Evolutionary conservation across 30 jellyfish, hydroid and myxozoan genomes (phyloP).

Genomic region (Chrysaora quinquecirrha): DNA sequence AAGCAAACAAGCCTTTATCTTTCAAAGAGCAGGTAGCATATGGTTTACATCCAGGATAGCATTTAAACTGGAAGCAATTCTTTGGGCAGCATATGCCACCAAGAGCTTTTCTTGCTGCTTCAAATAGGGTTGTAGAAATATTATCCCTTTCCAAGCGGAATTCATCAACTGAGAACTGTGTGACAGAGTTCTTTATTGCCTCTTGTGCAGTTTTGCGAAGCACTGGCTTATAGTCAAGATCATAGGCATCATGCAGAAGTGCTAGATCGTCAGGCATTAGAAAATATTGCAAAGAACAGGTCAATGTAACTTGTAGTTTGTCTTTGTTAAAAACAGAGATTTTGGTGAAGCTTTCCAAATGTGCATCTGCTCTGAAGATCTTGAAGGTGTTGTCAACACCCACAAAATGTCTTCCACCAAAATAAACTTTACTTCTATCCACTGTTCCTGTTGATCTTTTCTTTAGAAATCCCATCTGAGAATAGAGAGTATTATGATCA

Average conservation of each 20-base stretch:
- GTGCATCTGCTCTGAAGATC: conserved; percentile 44
- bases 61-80: conserved; percentile 7
- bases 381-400: conserved; percentile 64
- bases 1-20: conserved; percentile 61
- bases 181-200: conserved; percentile 66
- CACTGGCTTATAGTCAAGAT: conserved; percentile 63
- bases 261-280: conserved; percentile 59
- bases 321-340: conserved; percentile 48
- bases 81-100: conserved; percentile 73
- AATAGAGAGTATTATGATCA: neutral
- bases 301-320: conserved; percentile 41
- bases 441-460: conserved; percentile 62
- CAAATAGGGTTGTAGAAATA: conserved; percentile 29
- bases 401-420: conserved; percentile 49
- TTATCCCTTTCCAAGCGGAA: conserved; percentile 51
- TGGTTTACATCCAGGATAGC: conserved; percentile 52
- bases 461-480: conserved; percentile 62
- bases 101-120: conserved; percentile 31
- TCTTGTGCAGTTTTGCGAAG: conserved; percentile 43
- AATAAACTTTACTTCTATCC: conserved; percentile 59
- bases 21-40: conserved; percentile 47
- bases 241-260: conserved; percentile 70
- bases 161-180: conserved; percentile 50
- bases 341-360: conserved; percentile 23
- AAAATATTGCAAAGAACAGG: conserved; percentile 49